Evolutionary conservation across 1,140 invertebrate species (phyloP), one percentile per base, ranked within the genome.

Genomic region (Riptortus pedestris): DNA sequence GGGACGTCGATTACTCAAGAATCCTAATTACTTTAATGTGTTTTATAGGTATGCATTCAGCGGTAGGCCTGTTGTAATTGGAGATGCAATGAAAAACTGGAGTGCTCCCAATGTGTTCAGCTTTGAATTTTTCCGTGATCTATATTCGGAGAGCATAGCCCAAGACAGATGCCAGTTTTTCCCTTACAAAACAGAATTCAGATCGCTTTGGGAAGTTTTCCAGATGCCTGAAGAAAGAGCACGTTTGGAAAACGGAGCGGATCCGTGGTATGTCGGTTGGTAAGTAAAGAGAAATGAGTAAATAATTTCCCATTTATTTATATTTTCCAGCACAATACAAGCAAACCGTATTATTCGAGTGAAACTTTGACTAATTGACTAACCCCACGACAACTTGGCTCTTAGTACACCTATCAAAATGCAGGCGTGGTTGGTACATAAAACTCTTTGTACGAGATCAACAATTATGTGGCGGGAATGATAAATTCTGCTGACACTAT

Each of bases 191-290:
- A 94, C 91, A 0, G 89, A 90, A 60, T 90, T 94, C 70, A 74
- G 75, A 14, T 84, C 78, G 51, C 76, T 96, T 0, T 73, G 76
- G 48, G 87, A 95, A 63, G 90, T 88, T 1, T 84, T 96, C 63
- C 81, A 84, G 58, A 90, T 91, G 87, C 81, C 82, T 29, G 72
- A 76, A 14, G 76, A 80, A 26, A 77, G 91, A 62, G 83, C 88
- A 0, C 74, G 81, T 22, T 72, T 87, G 24, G 72, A 77, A 43
- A 74, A 79, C 22, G 86, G 85, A 1, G 79, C 82, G 48, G 78
- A 81, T 26, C 83, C 86, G 0, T 93, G 90, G 90, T 93, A 96
- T 73, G 85, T 96, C 66, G 92, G 92, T 29, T 96, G 92, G 84
- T 86, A 74, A 78, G 82, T 73, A 24, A 33, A 18, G 26, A 60